Evolutionary conservation across 1,140 invertebrate genomes (phyloP).

Genomic region (Orchestia grillus): DNA sequence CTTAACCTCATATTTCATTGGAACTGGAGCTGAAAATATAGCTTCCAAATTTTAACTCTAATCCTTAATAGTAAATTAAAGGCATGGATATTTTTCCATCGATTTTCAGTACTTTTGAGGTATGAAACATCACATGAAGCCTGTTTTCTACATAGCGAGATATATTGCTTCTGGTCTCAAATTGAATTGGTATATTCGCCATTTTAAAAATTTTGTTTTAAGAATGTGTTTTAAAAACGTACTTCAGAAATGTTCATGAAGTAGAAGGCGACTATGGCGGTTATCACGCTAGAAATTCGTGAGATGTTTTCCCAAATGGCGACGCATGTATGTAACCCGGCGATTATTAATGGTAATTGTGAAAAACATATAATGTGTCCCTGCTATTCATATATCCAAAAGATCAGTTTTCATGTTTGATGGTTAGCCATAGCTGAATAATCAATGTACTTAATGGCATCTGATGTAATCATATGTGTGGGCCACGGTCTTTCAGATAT

Average conservation of each 20-base stretch:
- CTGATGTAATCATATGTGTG: not conserved
- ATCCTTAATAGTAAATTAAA: too few species aligned
- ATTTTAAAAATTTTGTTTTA: too few species aligned
- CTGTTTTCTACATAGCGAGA: too few species aligned
- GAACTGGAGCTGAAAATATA: too few species aligned
- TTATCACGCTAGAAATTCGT: not conserved
- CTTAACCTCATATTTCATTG: too few species aligned
- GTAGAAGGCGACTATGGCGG: not conserved
- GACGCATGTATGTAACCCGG: not conserved
- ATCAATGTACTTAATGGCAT: not conserved
- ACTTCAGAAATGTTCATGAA: not conserved
- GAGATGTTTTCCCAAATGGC: not conserved
- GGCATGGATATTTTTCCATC: too few species aligned
- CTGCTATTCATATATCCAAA: not conserved
- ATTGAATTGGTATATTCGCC: too few species aligned
- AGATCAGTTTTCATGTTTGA: slow-evolving; percentile 40
- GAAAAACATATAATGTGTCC: not conserved
- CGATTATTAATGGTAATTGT: not conserved
- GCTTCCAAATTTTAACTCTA: too few species aligned
- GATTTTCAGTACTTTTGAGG: too few species aligned
- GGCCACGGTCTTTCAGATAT: not conserved
- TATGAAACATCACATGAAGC: too few species aligned
- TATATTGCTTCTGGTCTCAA: too few species aligned
- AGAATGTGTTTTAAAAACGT: too few species aligned
- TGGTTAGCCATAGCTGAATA: slow-evolving; percentile 37